Evolutionary conservation across 1,140 invertebrate species (phyloP).

Genomic region (Drosophila teissieri): DNA sequence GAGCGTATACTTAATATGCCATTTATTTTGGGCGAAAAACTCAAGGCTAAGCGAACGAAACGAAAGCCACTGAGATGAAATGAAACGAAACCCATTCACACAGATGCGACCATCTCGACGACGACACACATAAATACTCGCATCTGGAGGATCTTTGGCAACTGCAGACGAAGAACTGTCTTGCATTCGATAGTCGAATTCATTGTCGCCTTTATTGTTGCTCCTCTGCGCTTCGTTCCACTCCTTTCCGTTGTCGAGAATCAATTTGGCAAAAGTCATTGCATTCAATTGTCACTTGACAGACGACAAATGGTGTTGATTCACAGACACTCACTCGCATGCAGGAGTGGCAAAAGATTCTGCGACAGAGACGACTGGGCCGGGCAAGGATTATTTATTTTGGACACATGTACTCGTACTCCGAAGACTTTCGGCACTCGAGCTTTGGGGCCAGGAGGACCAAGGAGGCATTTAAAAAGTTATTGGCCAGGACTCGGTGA

Average conservation of each 20-base stretch:
- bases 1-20: constrained; percentile 81
- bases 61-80: constrained; percentile 40
- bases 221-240: background rate
- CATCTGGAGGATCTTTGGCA: constrained; percentile 43
- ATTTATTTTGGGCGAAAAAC: constrained; percentile 60
- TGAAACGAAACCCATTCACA: constrained; percentile 62
- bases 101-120: constrained; percentile 36
- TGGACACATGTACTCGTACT: constrained; percentile 67
- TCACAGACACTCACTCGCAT: constrained; percentile 30
- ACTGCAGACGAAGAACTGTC: constrained; percentile 61
- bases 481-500: constrained; percentile 63
- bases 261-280: constrained; percentile 82
- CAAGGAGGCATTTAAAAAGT: constrained; percentile 74
- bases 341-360: background rate
- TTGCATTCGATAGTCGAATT: constrained; percentile 56
- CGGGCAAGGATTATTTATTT: constrained; percentile 71
- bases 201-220: constrained; percentile 55
- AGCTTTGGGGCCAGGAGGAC: constrained; percentile 8
- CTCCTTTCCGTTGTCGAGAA: constrained; percentile 57
- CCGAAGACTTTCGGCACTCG: constrained; percentile 46
- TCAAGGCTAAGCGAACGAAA: constrained; percentile 63
- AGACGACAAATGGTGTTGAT: constrained; percentile 82
- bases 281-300: constrained; percentile 81
- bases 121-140: constrained; percentile 26
- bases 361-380: constrained; percentile 28